These are phyloP conservation scores for Antigone vipio DNA, from an alignment of 2,113 vertebrate genomes.

Conservation along the genomic window DNA sequence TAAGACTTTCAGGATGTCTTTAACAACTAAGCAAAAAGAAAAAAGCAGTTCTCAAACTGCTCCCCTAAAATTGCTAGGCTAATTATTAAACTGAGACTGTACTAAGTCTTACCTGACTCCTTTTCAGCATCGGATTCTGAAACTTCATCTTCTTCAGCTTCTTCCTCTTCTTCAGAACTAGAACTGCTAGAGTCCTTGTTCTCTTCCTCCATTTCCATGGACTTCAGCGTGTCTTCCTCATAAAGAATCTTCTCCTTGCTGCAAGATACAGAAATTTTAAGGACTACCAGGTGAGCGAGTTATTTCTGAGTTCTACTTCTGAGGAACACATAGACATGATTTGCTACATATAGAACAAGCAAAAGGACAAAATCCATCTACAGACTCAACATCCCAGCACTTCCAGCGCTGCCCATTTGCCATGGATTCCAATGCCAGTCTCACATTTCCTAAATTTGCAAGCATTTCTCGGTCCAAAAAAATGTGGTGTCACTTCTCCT, in stretches of 20 bases:
- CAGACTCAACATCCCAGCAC: background rate
- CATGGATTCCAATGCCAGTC: background rate
- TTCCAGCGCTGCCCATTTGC: background rate
- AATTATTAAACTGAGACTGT: background rate
- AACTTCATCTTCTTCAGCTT: constrained; percentile 77
- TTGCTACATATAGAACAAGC: background rate
- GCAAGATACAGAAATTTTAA: background rate
- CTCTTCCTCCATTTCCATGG: constrained; percentile 69
- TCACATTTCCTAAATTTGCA: background rate
- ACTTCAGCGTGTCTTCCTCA: constrained; percentile 72
- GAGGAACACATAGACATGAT: background rate
- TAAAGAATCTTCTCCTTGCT: constrained; percentile 81
- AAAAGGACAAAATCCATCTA: background rate
- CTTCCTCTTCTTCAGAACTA: constrained; percentile 78
- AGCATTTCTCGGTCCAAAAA: background rate
- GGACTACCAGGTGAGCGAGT: background rate
- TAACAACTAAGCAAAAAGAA: background rate
- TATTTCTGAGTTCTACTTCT: background rate
- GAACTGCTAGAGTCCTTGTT: constrained; percentile 77
- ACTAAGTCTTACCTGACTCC: constrained; percentile 68
- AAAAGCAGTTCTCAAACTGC: background rate
- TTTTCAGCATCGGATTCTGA: constrained; percentile 79
- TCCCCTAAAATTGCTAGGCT: background rate
- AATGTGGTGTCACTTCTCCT: background rate
- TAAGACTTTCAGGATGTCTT: background rate